Conservation (phyloP, 2,888 invertebrate species). For the Rambutsinella grinnellia region DNA sequence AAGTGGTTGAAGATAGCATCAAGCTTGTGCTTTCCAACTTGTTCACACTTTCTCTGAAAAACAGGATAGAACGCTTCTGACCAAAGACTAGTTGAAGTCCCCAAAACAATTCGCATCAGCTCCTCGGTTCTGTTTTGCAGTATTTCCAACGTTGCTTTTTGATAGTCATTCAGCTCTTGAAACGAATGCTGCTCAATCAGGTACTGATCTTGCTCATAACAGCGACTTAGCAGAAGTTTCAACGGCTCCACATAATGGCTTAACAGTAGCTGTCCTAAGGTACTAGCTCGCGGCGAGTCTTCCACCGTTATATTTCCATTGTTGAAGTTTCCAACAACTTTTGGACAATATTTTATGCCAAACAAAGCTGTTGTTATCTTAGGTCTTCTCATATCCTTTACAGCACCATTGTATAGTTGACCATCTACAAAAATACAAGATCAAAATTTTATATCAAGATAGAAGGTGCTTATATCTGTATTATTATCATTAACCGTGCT, state of each 20-base stretch:
- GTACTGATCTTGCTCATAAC: slow-evolving; percentile 38
- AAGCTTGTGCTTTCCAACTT: slow-evolving; percentile 36
- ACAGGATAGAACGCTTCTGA: slow-evolving; percentile 59
- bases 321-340: slow-evolving; percentile 48
- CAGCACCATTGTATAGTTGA: slow-evolving; percentile 57
- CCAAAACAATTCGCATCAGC: slow-evolving; percentile 61
- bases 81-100: slow-evolving; percentile 62
- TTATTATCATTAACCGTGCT: neutral
- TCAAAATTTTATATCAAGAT: neutral
- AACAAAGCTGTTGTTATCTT: slow-evolving; percentile 43
- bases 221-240: slow-evolving; percentile 37
- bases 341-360: slow-evolving; percentile 56
- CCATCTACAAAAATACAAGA: slow-evolving; percentile 50
- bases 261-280: slow-evolving; percentile 44
- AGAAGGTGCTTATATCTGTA: neutral
- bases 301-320: slow-evolving; percentile 53
- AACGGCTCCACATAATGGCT: slow-evolving; percentile 53
- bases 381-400: slow-evolving; percentile 57
- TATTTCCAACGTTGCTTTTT: slow-evolving; percentile 16
- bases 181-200: slow-evolving; percentile 43
- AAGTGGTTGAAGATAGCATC: slow-evolving; percentile 48
- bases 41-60: slow-evolving; percentile 56
- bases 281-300: slow-evolving; percentile 54
- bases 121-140: slow-evolving; percentile 56
- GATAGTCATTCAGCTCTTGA: slow-evolving; percentile 53